phyloP scores from a whole-genome alignment of 1,140 invertebrate species.

The Philopotamus ludificatus region DNA sequence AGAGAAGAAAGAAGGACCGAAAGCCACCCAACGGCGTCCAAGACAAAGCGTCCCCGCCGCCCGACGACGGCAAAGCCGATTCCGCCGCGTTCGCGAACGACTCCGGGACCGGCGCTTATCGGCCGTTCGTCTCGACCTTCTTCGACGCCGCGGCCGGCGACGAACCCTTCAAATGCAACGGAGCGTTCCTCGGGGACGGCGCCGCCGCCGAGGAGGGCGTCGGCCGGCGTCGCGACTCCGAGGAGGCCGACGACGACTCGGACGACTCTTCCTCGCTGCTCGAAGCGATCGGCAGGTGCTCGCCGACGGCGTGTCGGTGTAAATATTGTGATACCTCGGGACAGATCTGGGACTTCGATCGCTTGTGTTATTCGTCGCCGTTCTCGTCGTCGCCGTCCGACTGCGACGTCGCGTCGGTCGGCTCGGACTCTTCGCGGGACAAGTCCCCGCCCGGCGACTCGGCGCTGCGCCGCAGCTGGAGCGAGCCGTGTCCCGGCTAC shows the following conservation, averaged over 20 bases:
- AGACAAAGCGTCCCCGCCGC: conserved; percentile 4
- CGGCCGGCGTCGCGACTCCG: conserved; percentile 43
- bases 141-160: conserved; percentile 28
- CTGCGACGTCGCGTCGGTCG: conserved; percentile 49
- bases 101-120: not conserved
- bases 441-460: conserved; percentile 44
- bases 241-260: conserved; percentile 48
- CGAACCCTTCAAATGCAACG: conserved; percentile 19
- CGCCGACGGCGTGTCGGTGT: conserved; percentile 70
- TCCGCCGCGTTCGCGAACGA: not conserved
- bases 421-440: conserved; percentile 1
- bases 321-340: conserved; percentile 75
- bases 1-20: conserved; percentile 84
- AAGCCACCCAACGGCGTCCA: conserved; percentile 59
- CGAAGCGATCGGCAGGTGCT: conserved; percentile 50
- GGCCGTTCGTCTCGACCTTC: not conserved
- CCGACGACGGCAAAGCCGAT: conserved; percentile 16
- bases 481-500: conserved; percentile 56
- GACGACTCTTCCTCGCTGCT: conserved; percentile 45
- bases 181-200: not conserved
- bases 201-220: conserved; percentile 22
- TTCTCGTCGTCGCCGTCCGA: conserved; percentile 52
- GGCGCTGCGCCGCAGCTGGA: conserved; percentile 61
- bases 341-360: conserved; percentile 72
- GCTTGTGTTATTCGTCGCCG: conserved; percentile 45